Percentiles rank a stretch among this genome's conserved stretches.
Conservation (phyloP, 2,888 invertebrate genomes). For the Copidosoma aretas region DNA sequence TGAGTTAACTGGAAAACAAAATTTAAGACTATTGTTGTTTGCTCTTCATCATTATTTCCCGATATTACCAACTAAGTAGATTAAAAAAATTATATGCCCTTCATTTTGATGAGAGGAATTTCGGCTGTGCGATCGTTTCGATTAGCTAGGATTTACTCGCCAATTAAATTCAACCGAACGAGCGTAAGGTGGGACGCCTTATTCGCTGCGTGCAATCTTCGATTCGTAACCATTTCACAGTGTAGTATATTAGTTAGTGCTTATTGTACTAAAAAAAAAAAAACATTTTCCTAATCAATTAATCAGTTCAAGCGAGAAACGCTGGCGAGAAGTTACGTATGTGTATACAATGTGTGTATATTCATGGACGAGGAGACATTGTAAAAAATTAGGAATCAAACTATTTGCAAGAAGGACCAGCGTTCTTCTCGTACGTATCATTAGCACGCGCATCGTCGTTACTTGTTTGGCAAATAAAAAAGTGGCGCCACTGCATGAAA, state of each 20-base stretch:
- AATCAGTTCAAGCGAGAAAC: constrained; percentile 37
- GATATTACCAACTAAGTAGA: no score
- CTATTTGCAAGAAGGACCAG: constrained; percentile 33
- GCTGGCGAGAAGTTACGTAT: constrained; percentile 12
- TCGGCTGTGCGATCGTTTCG: no score
- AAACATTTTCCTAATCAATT: constrained; percentile 14
- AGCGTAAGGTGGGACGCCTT: neutral
- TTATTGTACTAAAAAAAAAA: constrained; percentile 1
- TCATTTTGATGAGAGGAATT: no score
- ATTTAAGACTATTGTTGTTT: no score
- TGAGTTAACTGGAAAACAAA: no score
- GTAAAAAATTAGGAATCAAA: constrained; percentile 34
- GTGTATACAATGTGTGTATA: constrained; percentile 35
- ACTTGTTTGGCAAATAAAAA: neutral
- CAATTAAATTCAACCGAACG: no score
- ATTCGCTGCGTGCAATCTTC: neutral
- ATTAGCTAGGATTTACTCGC: no score
- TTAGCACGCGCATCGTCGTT: neutral
- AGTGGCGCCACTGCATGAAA: neutral
- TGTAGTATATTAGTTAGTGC: neutral
- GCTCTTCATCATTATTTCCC: no score
- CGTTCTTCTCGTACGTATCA: neutral
- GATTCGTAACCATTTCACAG: neutral
- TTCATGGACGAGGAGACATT: constrained; percentile 33
- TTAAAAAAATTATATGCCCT: no score